phyloP scores from a whole-genome alignment of 2,797 vertebrate species.

The Mormyrops attenuatus region DNA sequence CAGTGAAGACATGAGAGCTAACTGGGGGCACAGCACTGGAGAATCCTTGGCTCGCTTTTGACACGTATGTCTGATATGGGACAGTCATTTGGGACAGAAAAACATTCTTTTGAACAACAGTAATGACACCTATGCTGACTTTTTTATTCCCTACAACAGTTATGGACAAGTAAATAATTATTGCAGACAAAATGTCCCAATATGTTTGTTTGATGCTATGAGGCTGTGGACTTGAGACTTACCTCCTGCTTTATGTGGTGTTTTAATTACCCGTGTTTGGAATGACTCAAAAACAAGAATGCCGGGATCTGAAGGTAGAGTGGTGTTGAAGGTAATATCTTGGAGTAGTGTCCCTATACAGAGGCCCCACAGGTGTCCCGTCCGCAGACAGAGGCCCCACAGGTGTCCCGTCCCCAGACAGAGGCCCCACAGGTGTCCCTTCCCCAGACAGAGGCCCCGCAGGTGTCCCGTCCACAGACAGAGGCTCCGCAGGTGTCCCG shows the following conservation, averaged over 20 bases:
- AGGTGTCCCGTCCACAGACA: not conserved
- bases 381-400: not conserved
- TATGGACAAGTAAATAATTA: slow-evolving; percentile 7
- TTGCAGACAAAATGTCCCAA: not conserved
- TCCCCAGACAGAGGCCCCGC: not conserved
- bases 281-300: not conserved
- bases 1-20: not conserved
- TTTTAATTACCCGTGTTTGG: not conserved
- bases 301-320: not conserved
- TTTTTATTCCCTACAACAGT: slow-evolving; percentile 12
- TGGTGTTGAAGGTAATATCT: not conserved
- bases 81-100: slow-evolving; percentile 9
- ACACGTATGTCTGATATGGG: not conserved
- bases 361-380: not conserved
- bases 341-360: not conserved
- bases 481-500: not conserved
- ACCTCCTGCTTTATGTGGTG: slow-evolving; percentile 9
- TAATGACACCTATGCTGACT: not conserved
- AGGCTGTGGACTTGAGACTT: not conserved
- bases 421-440: not conserved
- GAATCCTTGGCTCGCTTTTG: not conserved
- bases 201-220: slow-evolving; percentile 7
- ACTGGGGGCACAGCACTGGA: not conserved
- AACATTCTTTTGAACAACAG: not conserved
- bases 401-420: not conserved